Base-by-base conservation (phyloP, 2,797 vertebrate species). In the Oreochromis mossambicus region DNA sequence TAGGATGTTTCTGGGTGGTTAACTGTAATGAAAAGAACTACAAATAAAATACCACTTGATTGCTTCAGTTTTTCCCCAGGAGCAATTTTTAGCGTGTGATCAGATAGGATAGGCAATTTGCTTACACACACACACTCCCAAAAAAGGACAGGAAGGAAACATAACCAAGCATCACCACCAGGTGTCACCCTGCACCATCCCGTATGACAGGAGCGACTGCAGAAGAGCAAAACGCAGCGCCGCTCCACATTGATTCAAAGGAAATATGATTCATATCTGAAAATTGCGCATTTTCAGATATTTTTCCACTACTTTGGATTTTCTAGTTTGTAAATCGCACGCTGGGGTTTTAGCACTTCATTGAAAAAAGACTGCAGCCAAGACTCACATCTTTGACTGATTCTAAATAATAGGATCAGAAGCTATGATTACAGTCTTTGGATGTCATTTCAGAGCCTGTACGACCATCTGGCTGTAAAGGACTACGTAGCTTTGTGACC, bases 141-240 rank as follows among this genome's bases (percentile, higher is more conserved):
- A 14, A 17, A 17, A 26, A 46, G 5, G 13, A 70, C 66, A 46
- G 21, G 21, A 48, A 32, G 68, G 24, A 73, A 66, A 43, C 36
- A 6, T n/a, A 66, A 19, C 77, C 43, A 32, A 8, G 8, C n/a
- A 9, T 76, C 7, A 38, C 84, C 92, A 82, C 52, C 6, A 92
- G 88, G 15, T 82, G 91, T 88, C 90, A 70, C 56, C 52, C 61
- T 83, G 46, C 55, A 8, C 48, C 55, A 34, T 5, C 38, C 15
- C 36, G 21, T 80, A 12, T 58, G 76, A 36, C 1, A 4, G 19
- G 12, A 56, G 43, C 24, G 5, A 3, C 19, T 26, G 55, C 24
- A 41, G 54, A 17, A 77, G 13, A 58, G 54, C 29, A 79, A 78
- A 3, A 21, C 29, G 19, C 12, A 48, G 14, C 36, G 6, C 19